Evolutionary conservation across 2,888 invertebrate genomes (phyloP), one percentile per base, ranked within the genome.

Genomic region (Caradrina kadenii): DNA sequence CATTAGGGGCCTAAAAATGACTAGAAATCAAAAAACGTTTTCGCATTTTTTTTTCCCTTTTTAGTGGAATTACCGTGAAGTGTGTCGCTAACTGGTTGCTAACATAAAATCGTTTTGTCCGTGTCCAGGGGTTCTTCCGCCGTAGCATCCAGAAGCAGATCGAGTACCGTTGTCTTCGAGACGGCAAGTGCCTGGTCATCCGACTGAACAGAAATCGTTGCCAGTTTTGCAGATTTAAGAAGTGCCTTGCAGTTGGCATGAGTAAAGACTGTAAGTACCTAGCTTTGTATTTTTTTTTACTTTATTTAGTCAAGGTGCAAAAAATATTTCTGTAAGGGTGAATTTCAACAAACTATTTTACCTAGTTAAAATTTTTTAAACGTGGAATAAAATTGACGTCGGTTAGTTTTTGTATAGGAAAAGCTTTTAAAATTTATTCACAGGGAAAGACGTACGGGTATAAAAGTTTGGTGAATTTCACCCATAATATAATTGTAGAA

Each of bases 141-240:
- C 97, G 99, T 80, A 99, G 99, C 93, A 99, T 99, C 88, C 99
- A 99, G 94, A 99, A 99, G 93, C 99, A 99, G 96, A 99, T 99
- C 89, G 99, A 99, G 92, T 99, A 99, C 95, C 97, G 99, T 89
- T 99, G 99, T 93, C 96, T 99, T 87, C 96, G 99, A 80, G 99
- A 99, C 96, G 98, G 99, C 87, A 98, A 99, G 96, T 99, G 99
- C 93, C 96, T 98, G 88, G 99, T 99, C 73, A 99, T 99, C 92
- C 97, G 99, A 86, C 96, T 99, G 87, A 99, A 99, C 96, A 96
- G 99, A 84, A 99, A 99, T 96, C 97, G 99, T 86, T 99, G 99
- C 94, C 99, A 99, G 94, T 99, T 97, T 94, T 99, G 99, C 96
- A 97, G 99, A 89, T 99, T 99, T 96, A 99, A 98, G 95, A 99